Evolutionary conservation across 2,113 vertebrate genomes (phyloP).

Genomic region (Trinectes maculatus): DNA sequence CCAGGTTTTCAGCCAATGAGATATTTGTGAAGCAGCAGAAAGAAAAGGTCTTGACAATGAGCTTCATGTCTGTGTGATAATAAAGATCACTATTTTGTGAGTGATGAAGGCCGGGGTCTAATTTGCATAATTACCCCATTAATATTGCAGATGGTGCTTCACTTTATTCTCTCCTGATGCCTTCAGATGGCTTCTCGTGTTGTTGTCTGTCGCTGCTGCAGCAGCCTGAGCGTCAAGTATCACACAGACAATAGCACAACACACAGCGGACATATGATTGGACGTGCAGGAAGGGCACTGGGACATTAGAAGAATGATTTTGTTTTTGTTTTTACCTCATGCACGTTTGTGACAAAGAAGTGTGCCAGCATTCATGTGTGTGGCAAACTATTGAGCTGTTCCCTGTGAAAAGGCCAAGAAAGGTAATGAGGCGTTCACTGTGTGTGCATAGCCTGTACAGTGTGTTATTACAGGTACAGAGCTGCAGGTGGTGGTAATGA

Average conservation of each 20-base stretch:
- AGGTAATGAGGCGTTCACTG: neutral
- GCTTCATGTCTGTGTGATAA: constrained; percentile 16
- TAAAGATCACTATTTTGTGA: constrained; percentile 22
- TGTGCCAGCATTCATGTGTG: neutral
- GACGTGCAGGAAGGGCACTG: constrained; percentile 22
- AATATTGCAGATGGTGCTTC: constrained; percentile 43
- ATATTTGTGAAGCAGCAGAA: constrained; percentile 37
- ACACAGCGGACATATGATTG: constrained; percentile 18
- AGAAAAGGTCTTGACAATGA: constrained; percentile 24
- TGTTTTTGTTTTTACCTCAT: constrained; percentile 1
- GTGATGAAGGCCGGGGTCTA: constrained; percentile 27
- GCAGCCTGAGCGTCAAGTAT: neutral
- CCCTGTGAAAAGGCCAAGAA: neutral
- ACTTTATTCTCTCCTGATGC: constrained; percentile 34
- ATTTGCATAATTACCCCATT: constrained; percentile 56
- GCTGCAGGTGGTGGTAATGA: constrained; percentile 55
- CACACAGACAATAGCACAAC: constrained; percentile 9
- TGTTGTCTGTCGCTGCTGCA: constrained; percentile 8
- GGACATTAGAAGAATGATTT: constrained; percentile 6
- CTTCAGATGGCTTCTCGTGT: constrained; percentile 20
- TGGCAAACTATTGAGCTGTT: constrained; percentile 5
- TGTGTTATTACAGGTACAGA: constrained; percentile 25
- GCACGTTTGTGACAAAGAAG: neutral
- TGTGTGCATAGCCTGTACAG: neutral
- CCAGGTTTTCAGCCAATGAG: constrained; percentile 6